These are phyloP conservation scores for Himalopsyche japonica DNA, from an alignment of 2,888 invertebrate species.

Conservation along the genomic window DNA sequence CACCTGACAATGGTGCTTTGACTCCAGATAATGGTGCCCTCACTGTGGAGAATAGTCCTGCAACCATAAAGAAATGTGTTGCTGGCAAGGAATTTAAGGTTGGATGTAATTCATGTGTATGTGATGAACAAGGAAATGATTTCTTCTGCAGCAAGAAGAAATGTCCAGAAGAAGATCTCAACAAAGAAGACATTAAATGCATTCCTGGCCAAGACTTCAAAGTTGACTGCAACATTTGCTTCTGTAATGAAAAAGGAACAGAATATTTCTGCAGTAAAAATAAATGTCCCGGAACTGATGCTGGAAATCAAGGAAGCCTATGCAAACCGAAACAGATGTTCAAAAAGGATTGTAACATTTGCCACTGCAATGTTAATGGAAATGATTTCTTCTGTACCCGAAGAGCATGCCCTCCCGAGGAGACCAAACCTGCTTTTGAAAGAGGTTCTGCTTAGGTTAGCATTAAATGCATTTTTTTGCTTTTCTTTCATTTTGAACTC, in stretches of 20 bases:
- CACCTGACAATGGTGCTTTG: background rate
- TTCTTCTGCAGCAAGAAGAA: conserved; percentile 53
- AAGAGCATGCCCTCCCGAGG: conserved; percentile 12
- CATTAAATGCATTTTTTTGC: background rate
- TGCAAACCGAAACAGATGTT: conserved; percentile 61
- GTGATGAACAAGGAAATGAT: conserved; percentile 51
- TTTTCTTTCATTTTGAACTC: no score
- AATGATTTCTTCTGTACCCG: conserved; percentile 59
- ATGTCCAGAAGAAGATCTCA: background rate
- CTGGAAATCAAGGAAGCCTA: conserved; percentile 39
- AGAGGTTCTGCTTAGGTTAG: background rate
- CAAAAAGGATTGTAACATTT: conserved; percentile 57
- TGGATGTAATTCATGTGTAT: conserved; percentile 61
- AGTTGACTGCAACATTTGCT: conserved; percentile 57
- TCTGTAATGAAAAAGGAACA: conserved; percentile 56
- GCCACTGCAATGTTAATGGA: conserved; percentile 47
- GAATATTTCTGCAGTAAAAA: conserved; percentile 28
- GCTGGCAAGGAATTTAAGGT: conserved; percentile 50
- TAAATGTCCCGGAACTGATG: conserved; percentile 13
- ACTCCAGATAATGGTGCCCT: background rate
- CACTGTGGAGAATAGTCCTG: background rate
- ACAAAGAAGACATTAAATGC: conserved; percentile 43
- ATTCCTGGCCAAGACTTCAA: conserved; percentile 55
- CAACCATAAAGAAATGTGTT: conserved; percentile 45
- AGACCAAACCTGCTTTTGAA: background rate